Evolutionary conservation across 2,888 invertebrate genomes (phyloP), one percentile per base, ranked within the genome.

Genomic region (Altica lythri): DNA sequence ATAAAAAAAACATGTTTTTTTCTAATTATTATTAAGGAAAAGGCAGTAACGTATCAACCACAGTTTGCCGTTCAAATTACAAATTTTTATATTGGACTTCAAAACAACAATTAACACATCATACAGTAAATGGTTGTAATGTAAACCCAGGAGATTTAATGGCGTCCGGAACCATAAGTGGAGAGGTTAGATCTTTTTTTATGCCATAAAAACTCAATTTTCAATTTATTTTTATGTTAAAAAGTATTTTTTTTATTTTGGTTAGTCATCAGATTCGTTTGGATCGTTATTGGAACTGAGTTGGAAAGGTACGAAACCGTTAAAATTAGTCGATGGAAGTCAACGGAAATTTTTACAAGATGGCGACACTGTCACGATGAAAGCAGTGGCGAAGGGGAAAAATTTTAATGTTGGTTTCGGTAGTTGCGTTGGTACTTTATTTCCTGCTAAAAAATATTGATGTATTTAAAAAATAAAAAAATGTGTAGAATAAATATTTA

Each of bases 81-180:
- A 89, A 85, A 74, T 81, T 90, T 75, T 79, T 98, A 77, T 99
- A 99, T 77, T 99, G 99, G 99, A 97, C 96, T 1, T 88, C 90
- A 63, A 90, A 95, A 73, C 99, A 99, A 76, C 97, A 98, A 77
- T 80, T 99, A 19, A 90, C 94, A 0, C 99, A 99, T 78, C 99
- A 99, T 73, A 92, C 97, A 0, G 82, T 94, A 30, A 94, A 94
- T n/a, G 99, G 99, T 2, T 99, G 99, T 75, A 97, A 96, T 75
- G 76, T 97, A 48, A 86, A 89, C 57, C 88, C 98, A 0, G 99
- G 97, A 0, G 99, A 99, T 78, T 78, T 99, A 46, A 83, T 99
- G 79, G 98, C 92, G 4, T 96, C 97, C 4, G 97, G 98, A 12
- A 98, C 98, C 2, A 96, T 98, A 53, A 96, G 95, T 73, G 97